phyloP scores from a whole-genome alignment of 1,140 invertebrate species.

The Pseudobourletiella spinata region DNA sequence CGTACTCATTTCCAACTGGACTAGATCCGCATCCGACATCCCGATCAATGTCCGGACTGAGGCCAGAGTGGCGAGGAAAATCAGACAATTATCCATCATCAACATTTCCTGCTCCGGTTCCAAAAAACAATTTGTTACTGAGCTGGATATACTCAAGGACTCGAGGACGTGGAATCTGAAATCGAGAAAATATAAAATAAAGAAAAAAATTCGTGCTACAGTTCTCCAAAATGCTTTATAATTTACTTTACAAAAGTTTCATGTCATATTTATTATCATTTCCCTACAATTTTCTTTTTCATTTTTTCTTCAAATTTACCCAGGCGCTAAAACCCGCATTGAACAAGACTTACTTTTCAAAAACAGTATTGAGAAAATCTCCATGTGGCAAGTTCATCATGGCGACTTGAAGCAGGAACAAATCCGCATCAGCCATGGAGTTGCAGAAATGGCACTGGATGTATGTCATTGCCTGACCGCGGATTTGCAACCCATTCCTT shows the following conservation, averaged over 20 bases:
- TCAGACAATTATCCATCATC: conserved; percentile 87
- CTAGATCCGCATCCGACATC: conserved; percentile 61
- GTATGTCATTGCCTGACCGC: conserved; percentile 97
- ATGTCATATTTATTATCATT: too few species aligned
- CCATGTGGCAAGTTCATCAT: conserved; percentile 77
- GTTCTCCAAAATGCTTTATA: too few species aligned
- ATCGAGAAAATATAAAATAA: conserved; percentile 29
- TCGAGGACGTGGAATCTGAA: conserved; percentile 68
- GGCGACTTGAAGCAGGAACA: conserved; percentile 87
- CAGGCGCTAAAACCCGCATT: too few species aligned
- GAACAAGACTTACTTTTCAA: conserved; percentile 74
- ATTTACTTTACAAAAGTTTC: too few species aligned
- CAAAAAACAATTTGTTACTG: conserved; percentile 52
- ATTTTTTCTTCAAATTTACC: too few species aligned
- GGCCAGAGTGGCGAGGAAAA: conserved; percentile 81
- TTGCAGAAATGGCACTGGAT: conserved; percentile 92
- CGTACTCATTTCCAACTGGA: conserved; percentile 84
- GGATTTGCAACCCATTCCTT: conserved; percentile 91
- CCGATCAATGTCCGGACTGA: conserved; percentile 83
- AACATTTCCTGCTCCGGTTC: conserved; percentile 70
- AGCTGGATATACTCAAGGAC: conserved; percentile 65
- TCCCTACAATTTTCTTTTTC: too few species aligned
- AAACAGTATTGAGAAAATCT: conserved; percentile 72
- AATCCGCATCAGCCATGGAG: conserved; percentile 93
- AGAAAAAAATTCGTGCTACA: too few species aligned